Conservation (phyloP, 2,113 vertebrate genomes). For the Ardeotis arabs region DNA sequence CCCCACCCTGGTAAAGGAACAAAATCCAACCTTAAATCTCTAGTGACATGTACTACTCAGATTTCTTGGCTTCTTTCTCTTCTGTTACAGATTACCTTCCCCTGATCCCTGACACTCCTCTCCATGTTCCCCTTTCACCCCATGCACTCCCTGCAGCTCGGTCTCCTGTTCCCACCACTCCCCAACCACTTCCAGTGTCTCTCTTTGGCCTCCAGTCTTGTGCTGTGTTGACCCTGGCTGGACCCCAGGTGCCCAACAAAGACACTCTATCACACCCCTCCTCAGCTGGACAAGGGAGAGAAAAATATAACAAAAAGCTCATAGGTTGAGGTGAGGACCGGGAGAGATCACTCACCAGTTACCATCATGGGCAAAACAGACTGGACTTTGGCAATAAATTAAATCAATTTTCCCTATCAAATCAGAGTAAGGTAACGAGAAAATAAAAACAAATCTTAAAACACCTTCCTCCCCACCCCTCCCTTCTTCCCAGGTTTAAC, state of each 20-base stretch:
- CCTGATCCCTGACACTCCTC: rapidly evolving
- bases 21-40: not conserved
- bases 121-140: rapidly evolving
- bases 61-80: not conserved
- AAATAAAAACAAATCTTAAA: too few relatives aligned
- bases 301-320: too few relatives aligned
- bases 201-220: not conserved
- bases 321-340: too few relatives aligned
- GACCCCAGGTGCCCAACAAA: not conserved
- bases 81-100: not conserved
- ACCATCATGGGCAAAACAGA: too few relatives aligned
- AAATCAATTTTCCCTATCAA: too few relatives aligned
- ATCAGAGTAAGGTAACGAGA: too few relatives aligned
- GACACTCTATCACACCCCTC: too few relatives aligned
- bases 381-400: too few relatives aligned
- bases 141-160: rapidly evolving
- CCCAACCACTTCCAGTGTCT: not conserved
- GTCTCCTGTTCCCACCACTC: not conserved
- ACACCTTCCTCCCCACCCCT: too few relatives aligned
- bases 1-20: not conserved
- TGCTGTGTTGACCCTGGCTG: not conserved
- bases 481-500: too few relatives aligned
- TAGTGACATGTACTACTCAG: not conserved
- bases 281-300: too few relatives aligned
- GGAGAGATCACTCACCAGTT: too few relatives aligned